These are phyloP conservation scores for Glaucidium brasilianum DNA, from an alignment of 2,113 vertebrate species.

Conservation along the genomic window DNA sequence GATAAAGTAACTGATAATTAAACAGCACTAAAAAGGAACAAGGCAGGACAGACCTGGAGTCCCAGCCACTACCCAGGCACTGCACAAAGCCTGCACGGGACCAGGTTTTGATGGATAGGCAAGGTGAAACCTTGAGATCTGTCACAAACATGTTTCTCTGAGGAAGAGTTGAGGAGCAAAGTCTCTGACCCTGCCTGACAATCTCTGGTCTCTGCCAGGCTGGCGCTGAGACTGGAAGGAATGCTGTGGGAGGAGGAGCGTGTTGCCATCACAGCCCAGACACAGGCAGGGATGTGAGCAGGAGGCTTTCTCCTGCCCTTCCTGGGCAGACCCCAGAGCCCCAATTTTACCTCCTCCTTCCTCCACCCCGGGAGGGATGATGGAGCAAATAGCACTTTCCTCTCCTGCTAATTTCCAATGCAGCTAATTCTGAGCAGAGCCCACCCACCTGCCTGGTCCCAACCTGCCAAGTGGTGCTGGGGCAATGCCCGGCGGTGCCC, in stretches of 20 bases:
- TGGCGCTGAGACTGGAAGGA: not conserved
- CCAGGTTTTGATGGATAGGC: not conserved
- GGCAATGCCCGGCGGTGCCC: not conserved
- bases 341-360: not conserved
- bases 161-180: not conserved
- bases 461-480: rapidly evolving
- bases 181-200: not conserved
- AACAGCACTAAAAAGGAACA: not conserved
- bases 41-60: not conserved
- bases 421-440: not conserved
- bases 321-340: not conserved
- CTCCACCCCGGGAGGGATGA: not conserved
- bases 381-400: not conserved
- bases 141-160: not conserved
- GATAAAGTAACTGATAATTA: not conserved
- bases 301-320: not conserved
- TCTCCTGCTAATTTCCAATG: not conserved
- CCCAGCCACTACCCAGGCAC: not conserved
- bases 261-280: not conserved
- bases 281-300: not conserved
- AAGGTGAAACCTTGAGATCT: not conserved
- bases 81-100: not conserved
- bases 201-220: not conserved
- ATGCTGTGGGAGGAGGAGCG: not conserved
- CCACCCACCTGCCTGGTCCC: not conserved